Evolutionary conservation across 2,113 vertebrate species (phyloP).

Genomic region (Urocynchramus pylzowi): DNA sequence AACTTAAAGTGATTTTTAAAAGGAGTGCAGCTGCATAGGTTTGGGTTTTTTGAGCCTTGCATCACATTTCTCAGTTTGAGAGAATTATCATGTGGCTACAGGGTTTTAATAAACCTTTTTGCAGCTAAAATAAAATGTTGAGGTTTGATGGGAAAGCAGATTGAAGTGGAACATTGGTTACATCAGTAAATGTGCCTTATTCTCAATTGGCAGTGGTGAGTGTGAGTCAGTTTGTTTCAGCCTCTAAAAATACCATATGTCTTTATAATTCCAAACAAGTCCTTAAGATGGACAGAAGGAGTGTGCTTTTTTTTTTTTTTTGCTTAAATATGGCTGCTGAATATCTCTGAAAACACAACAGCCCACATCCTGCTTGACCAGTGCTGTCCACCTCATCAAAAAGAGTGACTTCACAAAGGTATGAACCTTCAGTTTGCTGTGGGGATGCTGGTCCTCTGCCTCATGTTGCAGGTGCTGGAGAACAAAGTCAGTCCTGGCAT

Average conservation of each 20-base stretch:
- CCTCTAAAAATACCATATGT: conserved; percentile 63
- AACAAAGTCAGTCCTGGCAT: conserved; percentile 7
- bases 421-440: neutral
- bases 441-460: neutral
- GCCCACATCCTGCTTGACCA: neutral
- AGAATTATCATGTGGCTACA: neutral
- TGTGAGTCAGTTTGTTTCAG: conserved; percentile 67
- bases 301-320: neutral
- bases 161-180: conserved; percentile 56
- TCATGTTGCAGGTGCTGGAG: neutral
- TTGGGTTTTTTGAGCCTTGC: neutral
- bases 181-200: conserved; percentile 62
- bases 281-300: conserved; percentile 32
- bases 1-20: neutral
- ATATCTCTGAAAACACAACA: neutral
- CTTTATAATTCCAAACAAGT: conserved; percentile 51
- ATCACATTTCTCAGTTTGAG: neutral
- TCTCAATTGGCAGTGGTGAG: conserved; percentile 52
- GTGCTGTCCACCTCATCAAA: neutral
- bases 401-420: neutral
- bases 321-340: conserved; percentile 8
- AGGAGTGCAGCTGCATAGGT: neutral
- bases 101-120: conserved; percentile 55
- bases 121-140: conserved; percentile 38
- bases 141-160: conserved; percentile 49